These are phyloP conservation scores for Channa striata DNA, from an alignment of 2,797 vertebrate genomes.

Conservation along the genomic window DNA sequence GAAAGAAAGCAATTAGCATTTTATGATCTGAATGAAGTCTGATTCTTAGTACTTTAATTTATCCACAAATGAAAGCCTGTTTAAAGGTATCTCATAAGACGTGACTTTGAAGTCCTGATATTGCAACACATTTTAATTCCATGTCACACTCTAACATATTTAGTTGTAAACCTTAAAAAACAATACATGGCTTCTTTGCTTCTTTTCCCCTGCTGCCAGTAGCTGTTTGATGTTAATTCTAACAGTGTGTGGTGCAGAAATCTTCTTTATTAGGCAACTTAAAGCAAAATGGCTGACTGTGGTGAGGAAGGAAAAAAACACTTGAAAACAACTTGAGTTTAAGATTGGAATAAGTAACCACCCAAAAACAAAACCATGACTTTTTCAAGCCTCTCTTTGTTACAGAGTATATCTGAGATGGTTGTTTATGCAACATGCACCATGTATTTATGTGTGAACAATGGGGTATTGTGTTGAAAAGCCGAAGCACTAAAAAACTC, in stretches of 20 bases:
- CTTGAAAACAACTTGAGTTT: not conserved
- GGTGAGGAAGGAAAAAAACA: not conserved
- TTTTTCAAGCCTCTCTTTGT: no score
- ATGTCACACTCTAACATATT: not conserved
- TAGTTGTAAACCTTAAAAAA: slow-evolving; percentile 4
- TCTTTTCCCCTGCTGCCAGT: slow-evolving; percentile 1
- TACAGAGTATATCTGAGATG: no score
- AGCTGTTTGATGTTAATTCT: slow-evolving; percentile 20
- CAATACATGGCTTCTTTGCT: not conserved
- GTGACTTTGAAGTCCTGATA: not conserved
- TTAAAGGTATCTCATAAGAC: not conserved
- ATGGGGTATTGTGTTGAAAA: not conserved
- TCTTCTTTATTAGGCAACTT: not conserved
- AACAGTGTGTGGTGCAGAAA: slow-evolving; percentile 10
- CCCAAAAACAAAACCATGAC: not conserved
- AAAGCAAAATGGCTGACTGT: not conserved
- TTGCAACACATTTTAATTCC: not conserved
- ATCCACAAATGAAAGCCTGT: not conserved
- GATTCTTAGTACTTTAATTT: not conserved
- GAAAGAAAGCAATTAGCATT: no score
- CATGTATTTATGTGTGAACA: not conserved
- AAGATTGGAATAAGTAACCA: no score
- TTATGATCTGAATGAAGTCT: not conserved
- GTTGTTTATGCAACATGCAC: not conserved
- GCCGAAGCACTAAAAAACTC: slow-evolving; percentile 8